Evolutionary conservation across 2,888 invertebrate species (phyloP).

Genomic region (Geophilus truncorum): DNA sequence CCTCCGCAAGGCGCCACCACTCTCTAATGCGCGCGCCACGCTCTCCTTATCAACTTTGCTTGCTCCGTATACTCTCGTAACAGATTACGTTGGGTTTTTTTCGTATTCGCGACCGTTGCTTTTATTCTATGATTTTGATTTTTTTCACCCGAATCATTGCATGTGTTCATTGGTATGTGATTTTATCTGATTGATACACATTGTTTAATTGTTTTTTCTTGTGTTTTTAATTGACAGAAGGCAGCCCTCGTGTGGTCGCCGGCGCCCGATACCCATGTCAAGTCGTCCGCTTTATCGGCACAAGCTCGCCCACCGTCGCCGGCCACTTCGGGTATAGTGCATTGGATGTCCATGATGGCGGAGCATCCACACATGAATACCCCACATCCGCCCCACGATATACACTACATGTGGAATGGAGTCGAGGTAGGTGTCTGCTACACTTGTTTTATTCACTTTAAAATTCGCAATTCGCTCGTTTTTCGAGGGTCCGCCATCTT

Average conservation of each 20-base stretch:
- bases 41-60: not conserved
- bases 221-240: slow-evolving; percentile 47
- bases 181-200: not conserved
- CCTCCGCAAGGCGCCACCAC: not conserved
- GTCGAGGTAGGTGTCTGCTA: slow-evolving; percentile 46
- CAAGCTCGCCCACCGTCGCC: slow-evolving; percentile 40
- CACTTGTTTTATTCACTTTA: not conserved
- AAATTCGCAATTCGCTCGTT: slow-evolving; percentile 2
- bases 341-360: slow-evolving; percentile 97
- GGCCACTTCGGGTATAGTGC: slow-evolving; percentile 59
- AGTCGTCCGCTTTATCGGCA: slow-evolving; percentile 44
- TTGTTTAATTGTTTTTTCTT: not conserved
- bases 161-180: not conserved
- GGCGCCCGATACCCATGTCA: slow-evolving; percentile 52
- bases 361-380: slow-evolving; percentile 73
- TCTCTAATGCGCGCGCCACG: slow-evolving; percentile 5
- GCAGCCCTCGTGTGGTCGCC: slow-evolving; percentile 61
- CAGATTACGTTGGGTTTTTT: not conserved
- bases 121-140: not conserved
- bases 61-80: not conserved
- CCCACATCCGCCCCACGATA: slow-evolving; percentile 56
- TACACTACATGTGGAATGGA: slow-evolving; percentile 61
- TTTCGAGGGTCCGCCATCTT: not conserved
- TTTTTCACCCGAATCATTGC: not conserved
- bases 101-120: not conserved